Conservation (phyloP, 2,113 vertebrate species). For the Diadophis punctatus region DNA sequence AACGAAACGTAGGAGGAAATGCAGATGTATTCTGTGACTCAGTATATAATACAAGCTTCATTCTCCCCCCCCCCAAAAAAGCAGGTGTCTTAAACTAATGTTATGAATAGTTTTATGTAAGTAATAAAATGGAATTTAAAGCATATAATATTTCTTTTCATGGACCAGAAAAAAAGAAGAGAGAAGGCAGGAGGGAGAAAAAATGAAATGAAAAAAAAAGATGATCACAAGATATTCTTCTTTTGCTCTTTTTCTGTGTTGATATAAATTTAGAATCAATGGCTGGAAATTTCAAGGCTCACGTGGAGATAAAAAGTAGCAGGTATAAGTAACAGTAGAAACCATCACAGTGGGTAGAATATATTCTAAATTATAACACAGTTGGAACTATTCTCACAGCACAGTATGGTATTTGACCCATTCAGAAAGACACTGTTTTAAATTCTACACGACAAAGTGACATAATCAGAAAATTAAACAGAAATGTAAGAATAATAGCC, state of each 20-base stretch:
- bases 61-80: not conserved
- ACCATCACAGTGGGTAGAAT: constrained; percentile 25
- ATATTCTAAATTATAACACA: constrained; percentile 53
- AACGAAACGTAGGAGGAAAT: not conserved
- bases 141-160: not conserved
- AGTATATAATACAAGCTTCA: not conserved
- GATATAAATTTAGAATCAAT: constrained; percentile 31
- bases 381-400: constrained; percentile 38
- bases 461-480: constrained; percentile 35
- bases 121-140: not conserved
- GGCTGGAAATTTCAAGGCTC: constrained; percentile 12
- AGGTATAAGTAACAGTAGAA: not conserved
- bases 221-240: constrained; percentile 2
- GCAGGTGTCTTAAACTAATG: not conserved
- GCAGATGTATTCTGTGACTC: not conserved
- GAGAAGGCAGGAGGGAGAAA: not conserved
- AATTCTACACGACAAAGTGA: constrained; percentile 51
- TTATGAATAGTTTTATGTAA: not conserved
- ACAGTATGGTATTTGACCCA: constrained; percentile 36
- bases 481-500: constrained; percentile 39
- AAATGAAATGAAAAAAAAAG: constrained; percentile 2
- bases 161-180: not conserved
- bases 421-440: constrained; percentile 45
- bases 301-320: not conserved
- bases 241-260: constrained; percentile 32